A percentile compares a stretch with the other conserved stretches of the same genome.
These are phyloP conservation scores for Conomelus anceps DNA, from an alignment of 2,888 invertebrate genomes.

Conservation along the genomic window DNA sequence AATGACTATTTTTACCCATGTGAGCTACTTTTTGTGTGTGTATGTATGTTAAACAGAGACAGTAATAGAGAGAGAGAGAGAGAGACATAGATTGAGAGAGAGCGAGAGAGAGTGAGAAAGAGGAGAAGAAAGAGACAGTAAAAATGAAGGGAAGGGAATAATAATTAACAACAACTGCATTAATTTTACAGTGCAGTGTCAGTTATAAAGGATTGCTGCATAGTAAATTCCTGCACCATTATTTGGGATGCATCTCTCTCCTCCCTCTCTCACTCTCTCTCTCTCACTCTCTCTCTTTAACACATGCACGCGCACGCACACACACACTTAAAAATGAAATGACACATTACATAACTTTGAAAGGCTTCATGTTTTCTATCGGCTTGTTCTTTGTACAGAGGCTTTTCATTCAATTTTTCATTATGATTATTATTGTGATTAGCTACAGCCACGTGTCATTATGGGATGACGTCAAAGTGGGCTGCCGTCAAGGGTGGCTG, in stretches of 20 bases:
- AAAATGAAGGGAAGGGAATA: neutral
- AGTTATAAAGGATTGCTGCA: neutral
- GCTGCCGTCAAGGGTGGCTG: too few species aligned
- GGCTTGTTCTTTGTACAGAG: neutral
- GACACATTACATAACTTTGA: neutral
- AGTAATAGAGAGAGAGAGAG: neutral
- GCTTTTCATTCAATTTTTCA: neutral
- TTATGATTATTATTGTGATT: neutral
- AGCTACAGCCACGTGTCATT: neutral
- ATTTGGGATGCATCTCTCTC: neutral
- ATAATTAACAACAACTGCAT: neutral
- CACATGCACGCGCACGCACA: neutral
- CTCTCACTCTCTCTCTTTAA: neutral
- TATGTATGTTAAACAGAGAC: too few species aligned
- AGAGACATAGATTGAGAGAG: neutral
- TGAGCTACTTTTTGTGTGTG: too few species aligned
- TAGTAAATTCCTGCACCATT: neutral
- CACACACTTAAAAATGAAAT: neutral
- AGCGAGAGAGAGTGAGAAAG: too few species aligned
- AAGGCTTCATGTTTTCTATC: neutral
- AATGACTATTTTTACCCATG: too few species aligned
- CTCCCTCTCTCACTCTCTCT: neutral
- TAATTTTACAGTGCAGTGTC: neutral
- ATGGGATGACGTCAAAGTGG: too few species aligned
- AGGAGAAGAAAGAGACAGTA: neutral